Base-by-base conservation (phyloP, 2,888 invertebrate species). In the Torymus auratus region DNA sequence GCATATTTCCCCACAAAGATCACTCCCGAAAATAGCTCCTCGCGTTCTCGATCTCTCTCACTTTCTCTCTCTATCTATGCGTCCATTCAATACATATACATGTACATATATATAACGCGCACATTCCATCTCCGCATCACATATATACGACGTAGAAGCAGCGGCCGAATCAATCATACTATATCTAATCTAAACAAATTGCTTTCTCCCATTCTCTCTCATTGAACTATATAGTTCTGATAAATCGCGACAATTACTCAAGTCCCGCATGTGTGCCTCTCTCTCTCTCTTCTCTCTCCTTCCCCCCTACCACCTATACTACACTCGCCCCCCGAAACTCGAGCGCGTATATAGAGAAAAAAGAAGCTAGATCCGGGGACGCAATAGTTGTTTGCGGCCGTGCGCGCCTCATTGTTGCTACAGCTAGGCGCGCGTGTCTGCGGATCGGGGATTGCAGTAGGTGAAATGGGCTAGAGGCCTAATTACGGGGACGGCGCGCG, bases 231-330 rank as follows among this genome's bases (percentile, higher is more conserved):
- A 88, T 88, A 87, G 87, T 86, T 87, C 86, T 87, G 88, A 88
- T 87, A 86, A 88, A 89, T 89, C 86, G 86, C 84, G 85, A 87
- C 88, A 88, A 88, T 88, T 89, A 87, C 84, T 87, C 87, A 85
- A 68, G 73, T 58, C 65, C 53, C 74, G 53, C 65, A 53, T 67
- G 41, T 61, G 28, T 53, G 28, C 7, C 17, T 17, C 13, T 23
- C 23, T 55, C 41, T n/a, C 10, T 14, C 52, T n/a, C 60, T 17
- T n/a, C 13, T 5, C 17, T 2, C 17, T 14, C 41, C 15, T 12
- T 58, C 23, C 52, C 52, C 60, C 58, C 64, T 23, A 28, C 13
- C 55, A 28, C 15, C 5, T 41, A 41, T 41, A 28, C 28, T 28
- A 41, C 7, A 41, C 41, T 41, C 41, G 41, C 5, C 41, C 55